Base-by-base conservation (phyloP, 1,140 invertebrate genomes). In the Brachionus manjavacas region DNA sequence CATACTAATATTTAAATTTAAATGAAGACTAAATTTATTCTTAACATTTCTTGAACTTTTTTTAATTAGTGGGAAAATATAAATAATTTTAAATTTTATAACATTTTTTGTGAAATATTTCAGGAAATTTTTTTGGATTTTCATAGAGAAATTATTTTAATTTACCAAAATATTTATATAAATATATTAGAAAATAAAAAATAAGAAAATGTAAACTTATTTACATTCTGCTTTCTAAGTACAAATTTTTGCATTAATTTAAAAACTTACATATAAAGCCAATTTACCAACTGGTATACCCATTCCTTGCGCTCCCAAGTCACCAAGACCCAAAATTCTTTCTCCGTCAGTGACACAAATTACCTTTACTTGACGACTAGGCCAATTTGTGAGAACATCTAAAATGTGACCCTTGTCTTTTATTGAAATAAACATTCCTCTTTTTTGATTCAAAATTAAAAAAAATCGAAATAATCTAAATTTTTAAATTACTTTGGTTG, bases 331-430 rank as follows among this genome's bases (percentile, higher is more conserved):
- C 84, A 98, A 90, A 86, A 98, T 97, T 43, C 96, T 90, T 86
- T 98, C 96, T 9, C 96, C 96, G 87, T 98, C 96, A 0, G 96
- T 98, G 6, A 98, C 95, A 52, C 95, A 94, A 87, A 97, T 95
- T 66, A 83, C 85, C 64, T 80, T 84, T 23, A 86, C 83, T 3
- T 85, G 55, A 3, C 60, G n/a, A 55, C 60, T 79, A 14, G 84
- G 84, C 76, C 95, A 96, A 88, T 96, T 96, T 87, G 93, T 94
- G 31, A 96, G 90, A 74, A 96, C 93, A 87, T 95, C 94, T 85
- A 93, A 95, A 86, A 96, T 91, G 87, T 97, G 94, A 28, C 95
- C 95, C 86, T 94, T 94, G 88, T 98, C 96, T 86, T 97, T 94
- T 86, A 96, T 95, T 0, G 95, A 96, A 74, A 98, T 94, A 87